These are phyloP conservation scores for Porites lobata DNA, from an alignment of 92 coral and sea anemone genomes.

Conservation along the genomic window DNA sequence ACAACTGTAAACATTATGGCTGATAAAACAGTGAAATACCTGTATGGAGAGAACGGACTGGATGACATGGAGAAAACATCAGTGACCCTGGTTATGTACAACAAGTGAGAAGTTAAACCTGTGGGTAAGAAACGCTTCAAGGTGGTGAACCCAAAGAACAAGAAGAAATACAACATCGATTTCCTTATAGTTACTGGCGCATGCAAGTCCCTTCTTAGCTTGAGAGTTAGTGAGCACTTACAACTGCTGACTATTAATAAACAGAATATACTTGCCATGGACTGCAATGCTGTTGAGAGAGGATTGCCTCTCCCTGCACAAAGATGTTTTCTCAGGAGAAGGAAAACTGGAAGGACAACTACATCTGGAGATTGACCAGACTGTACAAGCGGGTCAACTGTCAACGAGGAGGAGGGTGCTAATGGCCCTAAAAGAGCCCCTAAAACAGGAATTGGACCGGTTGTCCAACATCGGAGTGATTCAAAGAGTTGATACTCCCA, in stretches of 20 bases:
- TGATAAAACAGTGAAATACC: not conserved
- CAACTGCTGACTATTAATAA: too few relatives aligned
- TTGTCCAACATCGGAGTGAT: not conserved
- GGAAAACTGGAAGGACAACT: slow-evolving; percentile 44
- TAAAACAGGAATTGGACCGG: slow-evolving; percentile 13
- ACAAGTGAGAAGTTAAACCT: slow-evolving; percentile 62
- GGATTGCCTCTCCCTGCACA: slow-evolving; percentile 15
- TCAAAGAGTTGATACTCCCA: not conserved
- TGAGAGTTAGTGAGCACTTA: too few relatives aligned
- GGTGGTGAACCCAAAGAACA: slow-evolving; percentile 66
- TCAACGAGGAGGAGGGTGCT: slow-evolving; percentile 53
- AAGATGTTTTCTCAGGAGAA: slow-evolving; percentile 57
- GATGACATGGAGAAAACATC: slow-evolving; percentile 22
- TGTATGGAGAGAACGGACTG: slow-evolving; percentile 29
- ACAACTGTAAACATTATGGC: slow-evolving; percentile 64
- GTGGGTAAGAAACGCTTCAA: slow-evolving; percentile 54
- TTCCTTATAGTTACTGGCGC: slow-evolving; percentile 29
- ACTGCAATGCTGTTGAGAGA: slow-evolving; percentile 13
- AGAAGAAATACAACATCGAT: slow-evolving; percentile 56
- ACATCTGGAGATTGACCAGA: not conserved
- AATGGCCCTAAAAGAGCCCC: slow-evolving; percentile 44
- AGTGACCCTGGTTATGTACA: slow-evolving; percentile 53
- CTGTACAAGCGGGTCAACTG: slow-evolving; percentile 30
- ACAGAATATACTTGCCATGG: slow-evolving; percentile 18
- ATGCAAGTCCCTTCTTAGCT: too few relatives aligned